phyloP scores from a whole-genome alignment of 1,140 invertebrate genomes.

The Grapholita molesta region DNA sequence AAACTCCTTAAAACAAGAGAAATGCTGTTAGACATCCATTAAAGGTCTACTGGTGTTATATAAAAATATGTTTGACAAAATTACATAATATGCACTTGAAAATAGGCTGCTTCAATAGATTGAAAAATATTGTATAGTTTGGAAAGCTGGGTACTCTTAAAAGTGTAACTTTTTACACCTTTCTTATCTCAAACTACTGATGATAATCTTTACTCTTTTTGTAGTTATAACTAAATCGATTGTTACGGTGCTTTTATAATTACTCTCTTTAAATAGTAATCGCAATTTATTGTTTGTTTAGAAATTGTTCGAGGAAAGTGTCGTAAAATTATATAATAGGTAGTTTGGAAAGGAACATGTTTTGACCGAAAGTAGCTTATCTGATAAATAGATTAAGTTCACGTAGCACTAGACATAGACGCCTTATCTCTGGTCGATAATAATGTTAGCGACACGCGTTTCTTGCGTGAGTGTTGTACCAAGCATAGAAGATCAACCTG shows the following conservation, averaged over 20 bases:
- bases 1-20: constrained; percentile 4
- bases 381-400: not conserved
- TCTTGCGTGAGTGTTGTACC: not conserved
- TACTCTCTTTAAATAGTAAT: not conserved
- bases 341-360: not conserved
- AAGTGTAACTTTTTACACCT: constrained; percentile 9
- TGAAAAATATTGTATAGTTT: constrained; percentile 3
- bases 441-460: not conserved
- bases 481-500: not conserved
- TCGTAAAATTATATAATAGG: not conserved
- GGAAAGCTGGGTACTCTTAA: not conserved
- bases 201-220: not conserved
- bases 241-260: not conserved
- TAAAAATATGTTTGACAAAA: not conserved
- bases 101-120: not conserved
- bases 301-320: not conserved
- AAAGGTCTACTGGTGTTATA: not conserved
- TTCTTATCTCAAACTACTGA: not conserved
- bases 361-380: not conserved
- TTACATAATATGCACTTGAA: not conserved
- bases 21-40: constrained; percentile 6
- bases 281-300: not conserved
- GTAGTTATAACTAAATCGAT: not conserved
- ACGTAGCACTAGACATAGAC: not conserved
- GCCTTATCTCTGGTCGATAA: not conserved